These are phyloP conservation scores for Zaprionus gabonicus DNA, from an alignment of 1,140 invertebrate species.

Conservation along the genomic window DNA sequence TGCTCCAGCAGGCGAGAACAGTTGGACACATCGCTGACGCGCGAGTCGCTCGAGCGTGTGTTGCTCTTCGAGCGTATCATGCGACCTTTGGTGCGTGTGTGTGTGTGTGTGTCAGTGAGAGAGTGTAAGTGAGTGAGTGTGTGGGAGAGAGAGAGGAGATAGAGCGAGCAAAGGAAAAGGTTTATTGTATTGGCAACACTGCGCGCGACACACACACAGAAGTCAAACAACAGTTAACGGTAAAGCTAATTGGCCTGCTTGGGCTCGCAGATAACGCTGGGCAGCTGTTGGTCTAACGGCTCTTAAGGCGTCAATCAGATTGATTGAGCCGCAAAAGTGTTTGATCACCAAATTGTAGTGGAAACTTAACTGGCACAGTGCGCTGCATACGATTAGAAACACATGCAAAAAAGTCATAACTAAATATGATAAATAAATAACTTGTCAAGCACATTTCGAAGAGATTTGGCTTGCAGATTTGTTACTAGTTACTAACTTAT, in stretches of 20 bases:
- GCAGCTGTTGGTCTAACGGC: constrained; percentile 16
- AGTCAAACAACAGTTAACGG: constrained; percentile 63
- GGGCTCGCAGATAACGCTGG: constrained; percentile 46
- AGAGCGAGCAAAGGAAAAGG: constrained; percentile 35
- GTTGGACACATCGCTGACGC: constrained; percentile 82
- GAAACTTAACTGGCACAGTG: constrained; percentile 5
- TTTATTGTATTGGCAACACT: constrained; percentile 38
- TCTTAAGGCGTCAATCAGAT: constrained; percentile 70
- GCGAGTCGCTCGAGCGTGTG: constrained; percentile 81
- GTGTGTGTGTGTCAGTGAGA: background rate
- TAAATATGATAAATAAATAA: background rate
- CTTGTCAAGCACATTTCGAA: too few species aligned
- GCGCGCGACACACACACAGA: constrained; percentile 44
- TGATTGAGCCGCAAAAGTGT: constrained; percentile 62
- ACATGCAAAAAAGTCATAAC: background rate
- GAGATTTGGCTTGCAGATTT: too few species aligned
- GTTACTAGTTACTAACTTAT: too few species aligned
- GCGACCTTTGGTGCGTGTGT: constrained; percentile 60
- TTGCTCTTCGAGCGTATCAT: constrained; percentile 84
- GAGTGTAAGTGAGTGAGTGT: background rate
- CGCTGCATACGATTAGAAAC: constrained; percentile 1
- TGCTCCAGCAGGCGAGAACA: constrained; percentile 81
- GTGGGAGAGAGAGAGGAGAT: background rate
- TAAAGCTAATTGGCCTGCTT: constrained; percentile 68
- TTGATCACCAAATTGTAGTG: background rate